Evolutionary conservation across 2,113 vertebrate species (phyloP).

Genomic region (Solea solea): DNA sequence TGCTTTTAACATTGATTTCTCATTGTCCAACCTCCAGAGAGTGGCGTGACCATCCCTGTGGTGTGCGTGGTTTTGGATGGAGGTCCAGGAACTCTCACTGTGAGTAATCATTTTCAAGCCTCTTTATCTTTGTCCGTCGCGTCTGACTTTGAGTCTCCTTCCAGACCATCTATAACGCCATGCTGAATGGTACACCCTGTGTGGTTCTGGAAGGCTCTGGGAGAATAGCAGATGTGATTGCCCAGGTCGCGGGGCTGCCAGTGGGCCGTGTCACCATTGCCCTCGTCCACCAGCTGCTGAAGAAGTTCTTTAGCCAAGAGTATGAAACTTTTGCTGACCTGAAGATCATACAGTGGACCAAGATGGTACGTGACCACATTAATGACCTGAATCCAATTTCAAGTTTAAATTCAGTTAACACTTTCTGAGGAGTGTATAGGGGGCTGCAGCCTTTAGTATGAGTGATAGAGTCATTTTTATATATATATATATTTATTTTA

Average conservation of each 20-base stretch:
- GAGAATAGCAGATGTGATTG: constrained; percentile 92
- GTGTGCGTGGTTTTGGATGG: constrained; percentile 95
- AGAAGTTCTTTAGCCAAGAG: constrained; percentile 81
- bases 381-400: neutral
- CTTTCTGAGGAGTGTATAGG: too few relatives aligned
- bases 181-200: constrained; percentile 89
- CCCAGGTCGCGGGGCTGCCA: constrained; percentile 85
- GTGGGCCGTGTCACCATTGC: constrained; percentile 82
- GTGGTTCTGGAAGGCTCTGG: constrained; percentile 94
- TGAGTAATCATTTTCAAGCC: constrained; percentile 74
- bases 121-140: neutral
- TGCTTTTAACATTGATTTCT: constrained; percentile 20
- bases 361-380: constrained; percentile 83
- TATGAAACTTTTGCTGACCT: constrained; percentile 83
- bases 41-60: constrained; percentile 88
- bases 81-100: constrained; percentile 92
- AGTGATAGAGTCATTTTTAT: too few relatives aligned
- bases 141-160: constrained; percentile 7
- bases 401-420: too few relatives aligned
- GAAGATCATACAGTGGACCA: constrained; percentile 89
- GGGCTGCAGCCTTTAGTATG: too few relatives aligned
- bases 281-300: constrained; percentile 85
- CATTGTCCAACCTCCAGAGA: constrained; percentile 54
- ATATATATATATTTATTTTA: too few relatives aligned
- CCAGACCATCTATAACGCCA: constrained; percentile 92